These are phyloP conservation scores for Otolemur crassicaudatus DNA, from an alignment of 2,797 vertebrate species.

Conservation along the genomic window DNA sequence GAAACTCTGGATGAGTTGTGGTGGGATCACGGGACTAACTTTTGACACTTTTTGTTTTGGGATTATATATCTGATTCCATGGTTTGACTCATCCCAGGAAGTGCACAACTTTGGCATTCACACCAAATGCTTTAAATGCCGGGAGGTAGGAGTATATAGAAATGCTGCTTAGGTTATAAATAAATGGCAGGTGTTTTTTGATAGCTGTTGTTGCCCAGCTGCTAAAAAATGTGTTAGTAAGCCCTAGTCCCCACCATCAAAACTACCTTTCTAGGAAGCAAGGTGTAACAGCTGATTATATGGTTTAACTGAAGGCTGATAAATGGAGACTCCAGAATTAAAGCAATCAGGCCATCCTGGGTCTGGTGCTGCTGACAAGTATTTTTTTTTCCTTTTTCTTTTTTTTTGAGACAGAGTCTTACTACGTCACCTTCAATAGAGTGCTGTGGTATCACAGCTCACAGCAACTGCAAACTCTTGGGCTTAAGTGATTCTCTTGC, in stretches of 20 bases:
- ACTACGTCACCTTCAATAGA: too few species aligned
- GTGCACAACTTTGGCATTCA: constrained; percentile 96
- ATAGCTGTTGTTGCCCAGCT: constrained; percentile 97
- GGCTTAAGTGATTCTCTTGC: too few species aligned
- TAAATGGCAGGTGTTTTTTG: constrained; percentile 97
- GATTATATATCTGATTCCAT: constrained; percentile 94
- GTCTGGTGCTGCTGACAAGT: constrained; percentile 96
- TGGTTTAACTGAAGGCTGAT: constrained; percentile 93
- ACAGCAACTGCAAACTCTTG: too few species aligned
- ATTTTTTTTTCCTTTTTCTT: too few species aligned
- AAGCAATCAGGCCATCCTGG: constrained; percentile 99
- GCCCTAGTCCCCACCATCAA: constrained; percentile 99
- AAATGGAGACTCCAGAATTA: constrained; percentile 98
- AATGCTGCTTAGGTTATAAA: constrained; percentile 98
- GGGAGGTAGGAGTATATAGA: constrained; percentile 98
- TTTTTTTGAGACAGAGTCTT: too few species aligned
- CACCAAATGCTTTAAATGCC: constrained; percentile 97
- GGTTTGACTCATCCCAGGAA: constrained; percentile 96
- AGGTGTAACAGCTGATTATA: constrained; percentile 92
- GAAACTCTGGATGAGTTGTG: constrained; percentile 91
- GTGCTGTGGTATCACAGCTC: too few species aligned
- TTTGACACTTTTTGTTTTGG: constrained; percentile 90
- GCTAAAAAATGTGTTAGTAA: constrained; percentile 96
- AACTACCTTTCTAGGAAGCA: constrained; percentile 95
- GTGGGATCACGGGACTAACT: constrained; percentile 88